Evolutionary conservation across 1,140 invertebrate genomes (phyloP).

Genomic region (Trachelipus rathkii): DNA sequence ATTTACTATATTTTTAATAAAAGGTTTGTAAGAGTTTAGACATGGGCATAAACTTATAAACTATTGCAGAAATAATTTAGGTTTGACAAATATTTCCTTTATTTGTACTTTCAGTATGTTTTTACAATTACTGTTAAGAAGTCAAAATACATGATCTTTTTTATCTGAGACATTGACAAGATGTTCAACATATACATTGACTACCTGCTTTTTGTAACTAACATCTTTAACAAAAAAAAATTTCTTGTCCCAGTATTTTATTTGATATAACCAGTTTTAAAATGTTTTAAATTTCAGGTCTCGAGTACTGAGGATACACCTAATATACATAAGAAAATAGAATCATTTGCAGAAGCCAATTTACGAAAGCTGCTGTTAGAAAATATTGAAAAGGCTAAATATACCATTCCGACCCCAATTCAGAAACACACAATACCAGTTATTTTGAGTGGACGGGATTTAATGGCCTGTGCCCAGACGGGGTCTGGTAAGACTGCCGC

Average conservation of each 20-base stretch:
- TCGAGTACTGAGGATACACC: conserved; percentile 35
- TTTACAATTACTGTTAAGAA: too few relatives aligned
- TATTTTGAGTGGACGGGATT: conserved; percentile 69
- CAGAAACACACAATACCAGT: conserved; percentile 87
- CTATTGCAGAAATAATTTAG: too few relatives aligned
- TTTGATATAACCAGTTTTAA: not conserved
- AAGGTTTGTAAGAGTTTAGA: too few relatives aligned
- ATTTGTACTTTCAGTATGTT: too few relatives aligned
- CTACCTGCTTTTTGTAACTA: not conserved
- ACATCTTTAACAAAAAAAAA: too few relatives aligned
- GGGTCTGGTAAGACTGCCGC: conserved; percentile 96
- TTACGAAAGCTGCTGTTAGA: conserved; percentile 64
- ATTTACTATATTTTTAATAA: too few relatives aligned
- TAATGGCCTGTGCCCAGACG: conserved; percentile 97
- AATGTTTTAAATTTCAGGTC: conserved; percentile 19
- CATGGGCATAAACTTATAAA: too few relatives aligned
- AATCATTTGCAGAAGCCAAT: conserved; percentile 64
- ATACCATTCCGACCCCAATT: conserved; percentile 84
- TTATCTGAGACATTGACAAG: too few relatives aligned
- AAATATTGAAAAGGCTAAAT: conserved; percentile 77
- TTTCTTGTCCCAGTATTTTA: not conserved
- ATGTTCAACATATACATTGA: not conserved
- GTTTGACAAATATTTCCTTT: too few relatives aligned
- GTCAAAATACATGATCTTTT: too few relatives aligned
- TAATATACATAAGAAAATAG: conserved; percentile 18